These are phyloP conservation scores for Gibbula magus DNA, from an alignment of 2,888 invertebrate genomes.

Conservation along the genomic window DNA sequence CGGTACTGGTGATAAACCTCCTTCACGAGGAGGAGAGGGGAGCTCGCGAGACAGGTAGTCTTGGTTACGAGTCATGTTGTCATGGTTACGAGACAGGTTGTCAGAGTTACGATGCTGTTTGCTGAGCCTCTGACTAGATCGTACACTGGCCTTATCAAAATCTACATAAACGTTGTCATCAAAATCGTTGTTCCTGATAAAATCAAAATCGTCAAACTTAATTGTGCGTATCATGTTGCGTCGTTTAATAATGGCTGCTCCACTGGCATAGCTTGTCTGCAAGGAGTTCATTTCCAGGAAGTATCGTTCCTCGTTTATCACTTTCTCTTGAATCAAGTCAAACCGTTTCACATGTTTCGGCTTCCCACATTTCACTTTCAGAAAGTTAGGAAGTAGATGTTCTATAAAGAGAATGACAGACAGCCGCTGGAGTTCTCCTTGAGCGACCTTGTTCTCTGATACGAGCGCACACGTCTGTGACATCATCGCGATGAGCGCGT, in stretches of 20 bases:
- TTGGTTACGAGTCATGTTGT: neutral
- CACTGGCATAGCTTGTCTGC: slow-evolving; percentile 42
- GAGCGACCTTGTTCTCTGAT: slow-evolving; percentile 52
- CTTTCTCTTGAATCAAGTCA: slow-evolving; percentile 46
- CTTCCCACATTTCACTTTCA: slow-evolving; percentile 33
- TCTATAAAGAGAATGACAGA: slow-evolving; percentile 57
- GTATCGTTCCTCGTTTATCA: slow-evolving; percentile 44
- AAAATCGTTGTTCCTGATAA: neutral
- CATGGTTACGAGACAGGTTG: neutral
- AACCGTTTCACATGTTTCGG: slow-evolving; percentile 45
- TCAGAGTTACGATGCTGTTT: neutral
- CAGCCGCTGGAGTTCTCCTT: slow-evolving; percentile 56
- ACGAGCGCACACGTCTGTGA: slow-evolving; percentile 61
- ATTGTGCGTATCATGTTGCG: slow-evolving; percentile 25
- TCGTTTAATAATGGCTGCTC: slow-evolving; percentile 30
- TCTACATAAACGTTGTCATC: neutral
- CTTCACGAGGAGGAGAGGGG: neutral
- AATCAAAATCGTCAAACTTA: slow-evolving; percentile 28
- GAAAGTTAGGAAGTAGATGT: neutral
- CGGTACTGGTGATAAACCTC: neutral
- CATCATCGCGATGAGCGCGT: slow-evolving; percentile 66
- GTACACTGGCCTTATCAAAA: neutral
- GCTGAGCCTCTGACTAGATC: neutral
- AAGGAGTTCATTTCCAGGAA: slow-evolving; percentile 53
- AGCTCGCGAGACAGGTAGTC: no score